Conservation (phyloP, 1,140 invertebrate species). For the Adelges cooleyi region DNA sequence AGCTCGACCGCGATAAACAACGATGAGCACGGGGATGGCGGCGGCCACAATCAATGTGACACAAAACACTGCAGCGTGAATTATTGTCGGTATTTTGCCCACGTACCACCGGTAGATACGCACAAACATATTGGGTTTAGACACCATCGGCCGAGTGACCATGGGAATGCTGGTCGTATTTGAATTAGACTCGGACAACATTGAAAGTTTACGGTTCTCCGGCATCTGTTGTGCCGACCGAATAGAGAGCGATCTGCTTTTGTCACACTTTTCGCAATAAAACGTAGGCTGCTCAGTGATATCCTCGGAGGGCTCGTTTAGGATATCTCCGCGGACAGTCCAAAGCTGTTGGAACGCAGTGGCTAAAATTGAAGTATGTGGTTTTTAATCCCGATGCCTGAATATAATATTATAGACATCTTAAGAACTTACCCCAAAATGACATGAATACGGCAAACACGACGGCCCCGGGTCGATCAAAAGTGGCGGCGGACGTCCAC, state of each 20-base stretch:
- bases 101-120: neutral
- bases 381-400: no score
- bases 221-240: neutral
- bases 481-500: conserved; percentile 16
- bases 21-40: conserved; percentile 14
- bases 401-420: neutral
- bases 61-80: neutral
- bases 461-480: neutral
- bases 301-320: no score
- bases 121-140: no score
- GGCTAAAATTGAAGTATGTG: neutral
- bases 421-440: conserved; percentile 4
- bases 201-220: neutral
- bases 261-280: no score
- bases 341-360: conserved; percentile 11
- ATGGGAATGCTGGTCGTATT: no score
- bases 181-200: no score
- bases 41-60: neutral
- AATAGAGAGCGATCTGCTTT: neutral
- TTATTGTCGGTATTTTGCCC: neutral
- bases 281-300: no score
- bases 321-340: neutral
- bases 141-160: no score
- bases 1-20: conserved; percentile 12
- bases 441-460: conserved; percentile 3